phyloP scores from a whole-genome alignment of 2,113 vertebrate species.

The Clarias gariepinus region DNA sequence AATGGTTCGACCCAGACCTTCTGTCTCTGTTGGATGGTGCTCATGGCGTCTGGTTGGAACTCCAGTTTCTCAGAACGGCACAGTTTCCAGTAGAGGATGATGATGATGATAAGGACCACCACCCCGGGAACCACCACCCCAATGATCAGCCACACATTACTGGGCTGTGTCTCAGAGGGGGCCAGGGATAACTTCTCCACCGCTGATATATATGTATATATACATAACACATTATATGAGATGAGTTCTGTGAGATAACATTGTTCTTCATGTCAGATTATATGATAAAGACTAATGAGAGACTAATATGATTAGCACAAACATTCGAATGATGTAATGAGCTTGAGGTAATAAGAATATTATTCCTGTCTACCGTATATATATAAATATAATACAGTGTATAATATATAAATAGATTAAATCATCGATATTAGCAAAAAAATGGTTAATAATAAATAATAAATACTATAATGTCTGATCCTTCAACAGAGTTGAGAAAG shows the following conservation, averaged over 20 bases:
- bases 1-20: conserved; percentile 77
- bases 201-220: conserved; percentile 66
- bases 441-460: too few species aligned
- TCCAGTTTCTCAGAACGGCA: conserved; percentile 95
- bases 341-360: neutral
- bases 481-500: too few species aligned
- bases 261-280: neutral
- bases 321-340: neutral
- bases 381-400: too few species aligned
- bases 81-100: conserved; percentile 97
- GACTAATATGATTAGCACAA: neutral
- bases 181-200: conserved; percentile 82
- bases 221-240: neutral
- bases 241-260: neutral
- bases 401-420: too few species aligned
- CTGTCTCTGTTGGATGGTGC: conserved; percentile 93
- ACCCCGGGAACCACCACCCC: conserved; percentile 89
- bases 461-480: too few species aligned
- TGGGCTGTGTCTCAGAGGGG: conserved; percentile 81
- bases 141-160: conserved; percentile 90
- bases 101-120: conserved; percentile 86
- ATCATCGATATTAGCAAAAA: too few species aligned
- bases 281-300: neutral
- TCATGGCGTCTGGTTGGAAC: conserved; percentile 93
- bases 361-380: neutral